Percentiles rank a stretch among this genome's conserved stretches.
Evolutionary conservation across 2,888 invertebrate genomes (phyloP).

Genomic region (Neoascia interrupta): DNA sequence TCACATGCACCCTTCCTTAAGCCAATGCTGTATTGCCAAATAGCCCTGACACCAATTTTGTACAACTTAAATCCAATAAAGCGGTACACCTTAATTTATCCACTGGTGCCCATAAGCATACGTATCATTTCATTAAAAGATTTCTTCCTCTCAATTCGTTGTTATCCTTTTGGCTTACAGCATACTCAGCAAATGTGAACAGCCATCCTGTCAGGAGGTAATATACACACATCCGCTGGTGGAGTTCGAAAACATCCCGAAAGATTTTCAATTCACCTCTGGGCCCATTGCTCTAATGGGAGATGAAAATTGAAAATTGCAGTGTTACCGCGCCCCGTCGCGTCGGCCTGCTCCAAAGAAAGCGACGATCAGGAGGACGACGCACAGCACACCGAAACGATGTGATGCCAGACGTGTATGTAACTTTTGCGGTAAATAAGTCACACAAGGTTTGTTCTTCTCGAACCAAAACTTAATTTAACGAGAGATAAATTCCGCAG

Average conservation of each 20-base stretch:
- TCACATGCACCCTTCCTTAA: no score
- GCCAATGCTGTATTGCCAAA: no score
- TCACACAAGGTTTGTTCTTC: slow-evolving; percentile 51
- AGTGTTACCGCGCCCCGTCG: slow-evolving; percentile 8
- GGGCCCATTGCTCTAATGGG: slow-evolving; percentile 35
- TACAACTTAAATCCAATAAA: no score
- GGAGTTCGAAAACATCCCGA: slow-evolving; percentile 54
- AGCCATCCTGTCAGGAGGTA: slow-evolving; percentile 57
- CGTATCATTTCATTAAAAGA: slow-evolving; percentile 68
- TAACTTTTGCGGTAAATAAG: slow-evolving; percentile 65
- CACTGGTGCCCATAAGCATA: no score
- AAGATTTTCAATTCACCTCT: slow-evolving; percentile 47
- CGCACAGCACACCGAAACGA: no score
- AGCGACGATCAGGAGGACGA: not conserved
- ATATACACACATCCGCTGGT: slow-evolving; percentile 63
- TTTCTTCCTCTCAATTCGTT: slow-evolving; percentile 44
- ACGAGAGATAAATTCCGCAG: slow-evolving; percentile 66
- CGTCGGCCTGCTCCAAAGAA: not conserved
- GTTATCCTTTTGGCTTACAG: slow-evolving; percentile 55
- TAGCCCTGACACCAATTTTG: no score
- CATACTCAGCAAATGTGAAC: slow-evolving; percentile 55
- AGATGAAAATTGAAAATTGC: slow-evolving; percentile 68
- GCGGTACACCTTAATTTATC: no score
- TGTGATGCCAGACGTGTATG: slow-evolving; percentile 55
- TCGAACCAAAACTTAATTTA: slow-evolving; percentile 63